Evolutionary conservation across 2,113 vertebrate species (phyloP).

Genomic region (Vombatus ursinus): DNA sequence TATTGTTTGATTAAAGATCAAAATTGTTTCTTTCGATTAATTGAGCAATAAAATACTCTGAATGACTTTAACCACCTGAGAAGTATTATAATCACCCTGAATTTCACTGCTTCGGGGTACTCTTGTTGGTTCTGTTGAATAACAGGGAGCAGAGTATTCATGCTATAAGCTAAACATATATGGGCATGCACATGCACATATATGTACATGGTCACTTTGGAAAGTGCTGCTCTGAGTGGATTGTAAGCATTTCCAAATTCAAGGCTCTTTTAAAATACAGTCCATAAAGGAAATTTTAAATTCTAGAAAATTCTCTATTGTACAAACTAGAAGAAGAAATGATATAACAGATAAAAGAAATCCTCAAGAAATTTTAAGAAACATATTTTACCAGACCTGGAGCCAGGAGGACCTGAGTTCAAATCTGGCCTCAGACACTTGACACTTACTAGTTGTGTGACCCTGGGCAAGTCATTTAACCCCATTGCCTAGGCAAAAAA

Average conservation of each 20-base stretch:
- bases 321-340: not conserved
- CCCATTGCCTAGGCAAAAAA: too few relatives aligned
- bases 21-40: slow-evolving; percentile 55
- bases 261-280: not conserved
- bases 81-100: slow-evolving; percentile 11
- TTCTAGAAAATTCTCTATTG: not conserved
- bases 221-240: slow-evolving; percentile 1
- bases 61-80: slow-evolving; percentile 47
- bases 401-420: too few relatives aligned
- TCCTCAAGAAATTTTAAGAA: slow-evolving; percentile 3
- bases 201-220: not conserved
- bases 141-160: not conserved
- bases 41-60: slow-evolving; percentile 42
- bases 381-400: not conserved
- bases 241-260: slow-evolving; percentile 21
- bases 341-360: not conserved
- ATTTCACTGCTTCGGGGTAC: slow-evolving; percentile 9
- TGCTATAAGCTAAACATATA: not conserved
- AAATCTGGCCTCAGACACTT: too few relatives aligned
- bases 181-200: not conserved
- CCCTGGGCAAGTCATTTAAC: too few relatives aligned
- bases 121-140: slow-evolving; percentile 33
- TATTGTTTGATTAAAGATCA: slow-evolving; percentile 59
- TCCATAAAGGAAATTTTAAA: not conserved
- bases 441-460: too few relatives aligned